Evolutionary conservation across 2,797 vertebrate species (phyloP).

Genomic region (Scolopax rusticola): DNA sequence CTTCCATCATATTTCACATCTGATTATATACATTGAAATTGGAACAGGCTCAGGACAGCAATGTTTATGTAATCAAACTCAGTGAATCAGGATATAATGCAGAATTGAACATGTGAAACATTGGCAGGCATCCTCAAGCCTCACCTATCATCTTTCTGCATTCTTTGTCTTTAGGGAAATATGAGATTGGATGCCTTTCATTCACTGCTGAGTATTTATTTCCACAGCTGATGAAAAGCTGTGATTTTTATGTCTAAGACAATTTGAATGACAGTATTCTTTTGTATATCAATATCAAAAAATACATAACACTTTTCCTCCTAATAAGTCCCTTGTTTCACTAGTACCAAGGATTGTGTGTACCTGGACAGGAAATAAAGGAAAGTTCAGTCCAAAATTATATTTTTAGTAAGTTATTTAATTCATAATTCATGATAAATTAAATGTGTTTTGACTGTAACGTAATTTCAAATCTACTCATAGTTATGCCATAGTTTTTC

Average conservation of each 20-base stretch:
- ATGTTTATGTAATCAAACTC: slow-evolving; percentile 7
- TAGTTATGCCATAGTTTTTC: neutral
- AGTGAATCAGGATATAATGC: neutral
- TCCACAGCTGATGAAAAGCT: neutral
- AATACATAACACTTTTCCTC: neutral
- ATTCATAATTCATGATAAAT: neutral
- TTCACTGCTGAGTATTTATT: neutral
- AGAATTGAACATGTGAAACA: neutral
- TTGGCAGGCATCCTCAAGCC: neutral
- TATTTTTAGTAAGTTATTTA: neutral
- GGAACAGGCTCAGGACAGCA: neutral
- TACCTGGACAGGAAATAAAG: neutral
- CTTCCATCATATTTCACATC: neutral
- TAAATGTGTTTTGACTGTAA: neutral
- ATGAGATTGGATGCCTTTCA: rapidly evolving
- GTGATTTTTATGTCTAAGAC: neutral
- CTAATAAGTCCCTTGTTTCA: neutral
- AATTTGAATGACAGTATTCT: neutral
- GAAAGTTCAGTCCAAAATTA: neutral
- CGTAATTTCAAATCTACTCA: neutral
- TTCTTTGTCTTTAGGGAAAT: neutral
- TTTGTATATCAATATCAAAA: neutral
- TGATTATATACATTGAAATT: neutral
- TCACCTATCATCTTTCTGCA: neutral
- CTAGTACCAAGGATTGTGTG: neutral